Evolutionary conservation across 64 coral and sea anemone genomes (phyloP).

Genomic region (Cladopsammia gracilis): DNA sequence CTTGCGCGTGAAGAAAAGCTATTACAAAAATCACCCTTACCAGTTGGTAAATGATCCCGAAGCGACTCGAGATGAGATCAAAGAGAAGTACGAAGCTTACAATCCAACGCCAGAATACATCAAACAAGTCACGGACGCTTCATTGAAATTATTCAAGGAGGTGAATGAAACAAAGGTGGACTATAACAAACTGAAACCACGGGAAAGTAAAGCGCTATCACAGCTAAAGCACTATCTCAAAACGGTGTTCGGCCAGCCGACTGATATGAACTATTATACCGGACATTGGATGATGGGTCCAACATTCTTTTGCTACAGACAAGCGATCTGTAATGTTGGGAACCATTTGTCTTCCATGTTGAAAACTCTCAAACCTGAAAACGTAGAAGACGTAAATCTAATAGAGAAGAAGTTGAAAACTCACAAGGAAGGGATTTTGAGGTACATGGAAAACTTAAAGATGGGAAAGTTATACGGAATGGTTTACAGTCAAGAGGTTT

Average conservation of each 20-base stretch:
- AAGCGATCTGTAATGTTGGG: constrained; percentile 66
- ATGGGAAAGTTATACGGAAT: constrained; percentile 84
- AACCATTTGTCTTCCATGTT: constrained; percentile 37
- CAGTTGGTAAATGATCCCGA: constrained; percentile 49
- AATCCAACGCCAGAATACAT: constrained; percentile 67
- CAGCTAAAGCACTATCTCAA: constrained; percentile 85
- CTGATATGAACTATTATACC: constrained; percentile 84
- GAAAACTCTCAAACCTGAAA: constrained; percentile 50
- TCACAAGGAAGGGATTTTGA: constrained; percentile 61
- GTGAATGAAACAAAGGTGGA: constrained; percentile 67
- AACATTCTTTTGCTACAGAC: constrained; percentile 68
- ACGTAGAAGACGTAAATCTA: constrained; percentile 62
- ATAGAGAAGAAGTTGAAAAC: constrained; percentile 66
- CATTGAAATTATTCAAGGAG: constrained; percentile 45
- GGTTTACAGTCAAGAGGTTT: constrained; percentile 82
- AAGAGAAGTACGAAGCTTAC: constrained; percentile 64
- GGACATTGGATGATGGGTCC: constrained; percentile 98
- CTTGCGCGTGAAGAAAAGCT: constrained; percentile 5
- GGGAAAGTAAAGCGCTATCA: constrained; percentile 84
- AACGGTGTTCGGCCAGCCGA: constrained; percentile 69
- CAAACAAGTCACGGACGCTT: constrained; percentile 69
- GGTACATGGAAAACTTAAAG: constrained; percentile 85
- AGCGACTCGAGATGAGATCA: constrained; percentile 37
- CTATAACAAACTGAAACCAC: constrained; percentile 50
- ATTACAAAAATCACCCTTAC: constrained; percentile 30